Conservation (phyloP, 92 coral and sea anemone genomes). For the Metridium senile region DNA sequence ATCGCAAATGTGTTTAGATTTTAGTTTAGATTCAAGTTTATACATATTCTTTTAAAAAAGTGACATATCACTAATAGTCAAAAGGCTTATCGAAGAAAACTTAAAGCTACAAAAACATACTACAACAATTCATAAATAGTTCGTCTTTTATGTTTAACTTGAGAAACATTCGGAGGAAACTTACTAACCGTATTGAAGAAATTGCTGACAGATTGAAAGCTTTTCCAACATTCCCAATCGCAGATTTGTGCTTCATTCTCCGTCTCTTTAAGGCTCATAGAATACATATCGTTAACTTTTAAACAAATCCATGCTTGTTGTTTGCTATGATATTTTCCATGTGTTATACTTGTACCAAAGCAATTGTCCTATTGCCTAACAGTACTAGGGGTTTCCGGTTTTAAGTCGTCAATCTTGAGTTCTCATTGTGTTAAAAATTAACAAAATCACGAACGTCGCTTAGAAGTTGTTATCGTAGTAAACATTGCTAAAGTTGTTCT, state of each 20-base stretch:
- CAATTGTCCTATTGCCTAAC: not conserved
- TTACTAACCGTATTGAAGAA: not conserved
- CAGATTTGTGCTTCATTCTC: not conserved
- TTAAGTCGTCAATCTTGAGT: not conserved
- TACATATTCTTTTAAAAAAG: too few species aligned
- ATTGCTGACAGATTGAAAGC: not conserved
- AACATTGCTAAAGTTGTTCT: not conserved
- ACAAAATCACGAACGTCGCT: not conserved
- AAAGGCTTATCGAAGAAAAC: too few species aligned
- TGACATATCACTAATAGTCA: too few species aligned
- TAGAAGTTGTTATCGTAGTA: not conserved
- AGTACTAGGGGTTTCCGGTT: not conserved
- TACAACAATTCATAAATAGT: too few species aligned
- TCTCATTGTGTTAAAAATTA: not conserved
- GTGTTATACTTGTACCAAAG: not conserved
- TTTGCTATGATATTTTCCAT: not conserved
- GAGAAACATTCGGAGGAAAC: too few species aligned
- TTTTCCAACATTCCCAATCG: not conserved
- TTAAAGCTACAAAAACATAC: too few species aligned
- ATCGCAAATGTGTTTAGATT: too few species aligned
- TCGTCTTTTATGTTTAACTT: too few species aligned
- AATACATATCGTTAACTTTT: not conserved
- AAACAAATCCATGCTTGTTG: not conserved
- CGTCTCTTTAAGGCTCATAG: constrained; percentile 2
- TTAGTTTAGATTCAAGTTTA: too few species aligned